These are phyloP conservation scores for Pluvialis apricaria DNA, from an alignment of 2,113 vertebrate genomes.

Conservation along the genomic window DNA sequence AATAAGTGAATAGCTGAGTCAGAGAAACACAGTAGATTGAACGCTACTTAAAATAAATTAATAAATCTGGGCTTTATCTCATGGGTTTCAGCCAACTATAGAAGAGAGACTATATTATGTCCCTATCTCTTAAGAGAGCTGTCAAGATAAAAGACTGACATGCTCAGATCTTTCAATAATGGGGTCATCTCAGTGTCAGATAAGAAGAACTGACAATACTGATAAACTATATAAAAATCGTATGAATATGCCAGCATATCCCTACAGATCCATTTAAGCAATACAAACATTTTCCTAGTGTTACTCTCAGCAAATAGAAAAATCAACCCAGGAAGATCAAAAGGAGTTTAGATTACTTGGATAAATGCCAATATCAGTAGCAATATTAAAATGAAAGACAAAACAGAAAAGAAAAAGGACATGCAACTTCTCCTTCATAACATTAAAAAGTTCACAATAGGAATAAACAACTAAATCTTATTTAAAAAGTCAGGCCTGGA, in stretches of 20 bases:
- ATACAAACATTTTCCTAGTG: neutral
- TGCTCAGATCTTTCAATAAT: neutral
- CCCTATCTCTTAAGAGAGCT: neutral
- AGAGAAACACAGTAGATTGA: neutral
- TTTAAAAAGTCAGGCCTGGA: neutral
- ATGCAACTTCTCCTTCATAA: neutral
- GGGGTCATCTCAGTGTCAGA: neutral
- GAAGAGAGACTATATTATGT: neutral
- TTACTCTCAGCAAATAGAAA: neutral
- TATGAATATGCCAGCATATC: neutral
- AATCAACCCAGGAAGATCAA: neutral
- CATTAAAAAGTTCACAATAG: neutral
- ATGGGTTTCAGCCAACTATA: neutral
- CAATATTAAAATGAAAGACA: neutral
- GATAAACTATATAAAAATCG: neutral
- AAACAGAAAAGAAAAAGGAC: neutral
- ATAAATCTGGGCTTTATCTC: neutral
- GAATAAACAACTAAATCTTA: neutral
- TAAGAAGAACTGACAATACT: neutral
- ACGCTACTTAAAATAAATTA: neutral
- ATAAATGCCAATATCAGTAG: neutral
- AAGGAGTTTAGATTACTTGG: neutral
- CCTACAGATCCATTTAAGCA: neutral
- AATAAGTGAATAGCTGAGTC: neutral
- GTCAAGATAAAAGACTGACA: neutral